A percentile compares a stretch with the other conserved stretches of the same genome.
Conservation (phyloP, 2,797 vertebrate genomes). For the Cryptoprocta ferox region DNA sequence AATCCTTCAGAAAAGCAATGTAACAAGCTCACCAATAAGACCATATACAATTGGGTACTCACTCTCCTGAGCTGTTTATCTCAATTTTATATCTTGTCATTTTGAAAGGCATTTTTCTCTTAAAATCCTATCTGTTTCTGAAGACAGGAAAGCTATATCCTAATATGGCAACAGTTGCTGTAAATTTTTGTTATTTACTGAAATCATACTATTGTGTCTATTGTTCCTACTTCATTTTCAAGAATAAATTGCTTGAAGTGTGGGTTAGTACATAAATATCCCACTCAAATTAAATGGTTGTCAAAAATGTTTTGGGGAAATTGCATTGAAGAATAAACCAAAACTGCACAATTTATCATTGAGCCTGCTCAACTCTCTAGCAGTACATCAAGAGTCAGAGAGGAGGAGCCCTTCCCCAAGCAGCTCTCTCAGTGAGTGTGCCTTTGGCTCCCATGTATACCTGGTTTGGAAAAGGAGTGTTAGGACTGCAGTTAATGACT, state of each 20-base stretch:
- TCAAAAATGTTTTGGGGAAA: slow-evolving; percentile 67
- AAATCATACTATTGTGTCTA: slow-evolving; percentile 60
- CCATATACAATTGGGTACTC: neutral
- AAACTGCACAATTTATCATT: slow-evolving; percentile 23
- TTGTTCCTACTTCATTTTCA: slow-evolving; percentile 67
- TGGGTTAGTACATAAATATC: slow-evolving; percentile 66
- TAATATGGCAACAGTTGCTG: slow-evolving; percentile 61
- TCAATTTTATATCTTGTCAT: slow-evolving; percentile 61
- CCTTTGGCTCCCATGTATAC: neutral
- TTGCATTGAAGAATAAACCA: slow-evolving; percentile 51
- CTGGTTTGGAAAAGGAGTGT: neutral
- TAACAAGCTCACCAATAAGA: slow-evolving; percentile 30
- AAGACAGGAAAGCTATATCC: slow-evolving; percentile 54
- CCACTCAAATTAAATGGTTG: slow-evolving; percentile 66
- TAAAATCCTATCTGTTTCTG: slow-evolving; percentile 67
- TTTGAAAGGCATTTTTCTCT: slow-evolving; percentile 61
- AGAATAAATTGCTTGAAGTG: slow-evolving; percentile 61
- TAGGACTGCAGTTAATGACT: neutral
- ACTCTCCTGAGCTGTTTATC: slow-evolving; percentile 26
- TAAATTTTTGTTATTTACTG: slow-evolving; percentile 67
- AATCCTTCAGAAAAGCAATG: slow-evolving; percentile 1
- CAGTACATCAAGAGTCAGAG: neutral
- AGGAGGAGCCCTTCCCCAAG: neutral
- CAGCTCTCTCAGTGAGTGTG: neutral
- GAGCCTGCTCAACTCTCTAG: neutral